Conservation (phyloP, 2,888 invertebrate genomes). For the Rhorus exstirpatorius region DNA sequence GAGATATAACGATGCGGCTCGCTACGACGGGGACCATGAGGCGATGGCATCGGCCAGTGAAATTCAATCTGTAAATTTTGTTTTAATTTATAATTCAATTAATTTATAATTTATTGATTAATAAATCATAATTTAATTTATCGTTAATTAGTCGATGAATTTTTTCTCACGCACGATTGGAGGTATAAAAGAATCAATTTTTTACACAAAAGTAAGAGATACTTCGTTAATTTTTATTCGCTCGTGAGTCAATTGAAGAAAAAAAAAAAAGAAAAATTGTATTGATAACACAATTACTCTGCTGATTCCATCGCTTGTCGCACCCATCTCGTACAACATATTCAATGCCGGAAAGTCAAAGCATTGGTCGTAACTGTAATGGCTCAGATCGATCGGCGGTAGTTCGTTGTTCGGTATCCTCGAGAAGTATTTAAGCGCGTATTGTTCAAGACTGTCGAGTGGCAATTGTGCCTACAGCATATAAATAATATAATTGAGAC, state of each 20-base stretch:
- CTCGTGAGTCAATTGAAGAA: too few species aligned
- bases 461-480: slow-evolving; percentile 88
- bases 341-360: slow-evolving; percentile 89
- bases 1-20: slow-evolving; percentile 92
- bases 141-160: too few species aligned
- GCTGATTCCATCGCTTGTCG: slow-evolving; percentile 91
- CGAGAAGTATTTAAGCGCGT: slow-evolving; percentile 90
- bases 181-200: too few species aligned
- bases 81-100: too few species aligned
- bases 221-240: too few species aligned
- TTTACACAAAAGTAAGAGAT: too few species aligned
- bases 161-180: too few species aligned
- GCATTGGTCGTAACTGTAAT: slow-evolving; percentile 87
- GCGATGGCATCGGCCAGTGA: slow-evolving; percentile 89
- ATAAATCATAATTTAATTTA: too few species aligned
- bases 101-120: too few species aligned
- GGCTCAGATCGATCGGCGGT: slow-evolving; percentile 88
- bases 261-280: too few species aligned
- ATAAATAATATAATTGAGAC: neutral
- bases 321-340: slow-evolving; percentile 91
- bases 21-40: slow-evolving; percentile 89
- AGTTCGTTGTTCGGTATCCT: slow-evolving; percentile 90
- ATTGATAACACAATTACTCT: slow-evolving; percentile 71
- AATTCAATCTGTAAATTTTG: slow-evolving; percentile 87
- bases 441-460: slow-evolving; percentile 89